phyloP scores from a whole-genome alignment of 2,797 vertebrate species.

The Macrochelys suwanniensis region DNA sequence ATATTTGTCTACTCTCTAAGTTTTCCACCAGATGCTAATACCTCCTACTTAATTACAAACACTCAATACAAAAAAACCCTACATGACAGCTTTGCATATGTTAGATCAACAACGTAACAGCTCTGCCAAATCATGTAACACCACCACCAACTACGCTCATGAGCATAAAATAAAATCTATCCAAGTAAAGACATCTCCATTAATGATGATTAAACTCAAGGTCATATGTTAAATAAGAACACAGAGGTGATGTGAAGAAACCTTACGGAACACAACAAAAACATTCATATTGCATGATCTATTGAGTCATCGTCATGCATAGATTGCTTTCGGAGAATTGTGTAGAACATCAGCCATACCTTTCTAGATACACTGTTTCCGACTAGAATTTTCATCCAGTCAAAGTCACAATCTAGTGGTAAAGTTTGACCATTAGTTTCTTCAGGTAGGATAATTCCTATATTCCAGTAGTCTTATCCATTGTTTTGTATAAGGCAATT shows the following conservation, averaged over 20 bases:
- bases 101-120: neutral
- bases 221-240: neutral
- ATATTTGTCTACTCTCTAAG: neutral
- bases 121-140: neutral
- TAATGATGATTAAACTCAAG: neutral
- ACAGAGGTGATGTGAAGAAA: accelerated
- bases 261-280: neutral
- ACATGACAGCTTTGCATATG: neutral
- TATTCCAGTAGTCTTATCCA: neutral
- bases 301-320: accelerated
- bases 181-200: neutral
- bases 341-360: neutral
- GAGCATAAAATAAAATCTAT: neutral
- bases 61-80: neutral
- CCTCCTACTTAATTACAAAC: neutral
- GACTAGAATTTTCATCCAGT: neutral
- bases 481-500: neutral
- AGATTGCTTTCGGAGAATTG: accelerated
- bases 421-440: neutral
- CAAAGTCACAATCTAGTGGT: neutral
- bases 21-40: neutral
- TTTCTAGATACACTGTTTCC: neutral
- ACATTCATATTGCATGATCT: accelerated
- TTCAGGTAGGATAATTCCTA: neutral
- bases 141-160: neutral